Evolutionary conservation across 2,888 invertebrate species (phyloP), one percentile per base, ranked within the genome.

Genomic region (Philereme vetulata): DNA sequence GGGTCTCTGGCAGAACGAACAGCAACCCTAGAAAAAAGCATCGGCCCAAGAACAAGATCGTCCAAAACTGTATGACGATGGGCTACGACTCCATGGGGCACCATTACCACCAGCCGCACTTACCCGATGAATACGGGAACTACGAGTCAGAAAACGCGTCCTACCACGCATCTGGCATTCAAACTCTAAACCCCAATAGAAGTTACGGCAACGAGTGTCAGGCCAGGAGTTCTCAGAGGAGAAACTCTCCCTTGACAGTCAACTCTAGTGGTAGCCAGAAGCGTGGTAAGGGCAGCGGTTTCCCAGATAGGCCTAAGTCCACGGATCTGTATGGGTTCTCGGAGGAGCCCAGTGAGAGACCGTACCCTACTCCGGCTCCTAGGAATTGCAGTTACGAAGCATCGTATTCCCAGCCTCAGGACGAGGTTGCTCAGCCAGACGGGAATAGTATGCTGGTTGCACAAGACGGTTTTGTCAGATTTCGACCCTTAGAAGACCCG

Each of bases 381-480:
- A 82, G 92, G 74, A 88, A 85, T 66, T 92, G 89, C 60, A 77
- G 88, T 51, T 82, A 94, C 79, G 86, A 93, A 79, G 80, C 93
- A 65, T 81, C 94, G 79, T 88, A 94, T 90, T 74, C 89, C 80
- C 88, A 94, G 76, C 89, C 92, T 4, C 93, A 93, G 71, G 93
- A 93, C 74, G 94, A 93, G 73, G 84, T 90, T 4, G 80, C 85
- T 0, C 92, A 94, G 76, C 80, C 90, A 75, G 92, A 93, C 67
- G 92, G 94, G 50, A 93, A 93, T 60, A 94, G 97, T 70, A 97
- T 97, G 96, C 89, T 97, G 66, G 97, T 97, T n/a, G 96, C 97
- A 64, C 97, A 98, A 79, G 96, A 97, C 78, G 97, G 97, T 4
- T 97, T 97, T 84, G 95, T 97, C 9, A 93, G 98, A 70, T 97